phyloP scores from a whole-genome alignment of 1,140 invertebrate species.

The Macrobrachium rosenbergii region DNA sequence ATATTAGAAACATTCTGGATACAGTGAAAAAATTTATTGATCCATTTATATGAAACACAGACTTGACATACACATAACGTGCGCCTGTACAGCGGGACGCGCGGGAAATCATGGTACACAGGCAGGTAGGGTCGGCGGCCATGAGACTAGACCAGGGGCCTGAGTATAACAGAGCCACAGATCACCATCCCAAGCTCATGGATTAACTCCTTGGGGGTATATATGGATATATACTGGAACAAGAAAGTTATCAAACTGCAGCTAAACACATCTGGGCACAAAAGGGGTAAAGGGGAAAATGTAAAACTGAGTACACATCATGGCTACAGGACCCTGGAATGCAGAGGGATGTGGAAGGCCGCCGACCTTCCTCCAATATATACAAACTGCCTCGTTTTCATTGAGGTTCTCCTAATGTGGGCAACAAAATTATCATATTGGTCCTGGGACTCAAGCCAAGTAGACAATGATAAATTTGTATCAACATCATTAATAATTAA shows the following conservation, averaged over 20 bases:
- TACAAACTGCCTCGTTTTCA: conserved; percentile 41
- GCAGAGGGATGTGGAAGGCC: conserved; percentile 43
- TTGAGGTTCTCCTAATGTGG: conserved; percentile 28
- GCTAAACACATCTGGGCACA: conserved; percentile 16
- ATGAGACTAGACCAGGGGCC: conserved; percentile 53
- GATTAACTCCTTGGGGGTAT: conserved; percentile 6
- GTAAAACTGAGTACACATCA: conserved; percentile 30
- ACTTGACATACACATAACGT: conserved; percentile 66
- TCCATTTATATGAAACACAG: conserved; percentile 67
- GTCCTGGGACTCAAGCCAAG: conserved; percentile 45
- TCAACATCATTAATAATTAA: conserved; percentile 55
- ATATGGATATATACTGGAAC: conserved; percentile 17
- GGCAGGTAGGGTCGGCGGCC: conserved; percentile 46
- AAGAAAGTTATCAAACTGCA: neutral
- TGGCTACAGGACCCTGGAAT: conserved; percentile 43
- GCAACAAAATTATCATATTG: conserved; percentile 38
- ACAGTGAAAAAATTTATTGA: conserved; percentile 67
- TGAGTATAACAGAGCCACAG: conserved; percentile 38
- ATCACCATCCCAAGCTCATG: conserved; percentile 21
- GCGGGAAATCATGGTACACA: conserved; percentile 55
- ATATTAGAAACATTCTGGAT: conserved; percentile 1
- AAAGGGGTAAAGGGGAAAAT: conserved; percentile 3
- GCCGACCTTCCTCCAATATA: conserved; percentile 46
- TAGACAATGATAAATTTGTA: conserved; percentile 38
- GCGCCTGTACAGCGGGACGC: conserved; percentile 62